Conservation (phyloP, 2,888 invertebrate species). For the Pimpla rufipes region DNA sequence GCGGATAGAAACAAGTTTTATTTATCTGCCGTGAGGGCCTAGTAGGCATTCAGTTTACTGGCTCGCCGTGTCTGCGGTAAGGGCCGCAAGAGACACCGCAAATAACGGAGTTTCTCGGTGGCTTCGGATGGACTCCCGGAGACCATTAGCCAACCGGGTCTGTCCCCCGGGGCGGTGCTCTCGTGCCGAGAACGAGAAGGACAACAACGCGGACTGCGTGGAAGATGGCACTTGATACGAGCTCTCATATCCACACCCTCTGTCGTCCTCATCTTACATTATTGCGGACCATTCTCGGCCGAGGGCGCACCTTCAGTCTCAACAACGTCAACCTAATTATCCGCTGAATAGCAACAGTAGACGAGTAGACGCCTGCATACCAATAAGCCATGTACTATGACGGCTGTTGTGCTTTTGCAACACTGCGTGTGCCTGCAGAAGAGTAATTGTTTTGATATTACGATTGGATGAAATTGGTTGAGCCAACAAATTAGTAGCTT, state of each 20-base stretch:
- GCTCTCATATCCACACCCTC: slow-evolving; percentile 28
- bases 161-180: slow-evolving; percentile 66
- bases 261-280: slow-evolving; percentile 43
- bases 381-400: not conserved
- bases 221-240: slow-evolving; percentile 66
- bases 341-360: not conserved
- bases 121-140: slow-evolving; percentile 71
- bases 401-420: not conserved
- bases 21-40: slow-evolving; percentile 74
- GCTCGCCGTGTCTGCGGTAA: slow-evolving; percentile 51
- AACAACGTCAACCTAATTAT: slow-evolving; percentile 30
- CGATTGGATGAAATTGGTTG: too few species aligned
- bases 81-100: slow-evolving; percentile 64
- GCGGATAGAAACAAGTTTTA: slow-evolving; percentile 63
- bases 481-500: too few species aligned
- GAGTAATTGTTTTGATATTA: too few species aligned
- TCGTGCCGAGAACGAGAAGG: slow-evolving; percentile 56
- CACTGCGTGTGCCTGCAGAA: too few species aligned
- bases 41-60: slow-evolving; percentile 63
- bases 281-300: slow-evolving; percentile 5
- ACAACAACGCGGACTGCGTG: slow-evolving; percentile 56
- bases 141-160: slow-evolving; percentile 72
- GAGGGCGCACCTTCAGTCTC: slow-evolving; percentile 11
- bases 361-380: not conserved
- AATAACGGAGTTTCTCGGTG: slow-evolving; percentile 72